These are phyloP conservation scores for Eonycteris spelaea DNA, from an alignment of 2,113 vertebrate species.

Conservation along the genomic window DNA sequence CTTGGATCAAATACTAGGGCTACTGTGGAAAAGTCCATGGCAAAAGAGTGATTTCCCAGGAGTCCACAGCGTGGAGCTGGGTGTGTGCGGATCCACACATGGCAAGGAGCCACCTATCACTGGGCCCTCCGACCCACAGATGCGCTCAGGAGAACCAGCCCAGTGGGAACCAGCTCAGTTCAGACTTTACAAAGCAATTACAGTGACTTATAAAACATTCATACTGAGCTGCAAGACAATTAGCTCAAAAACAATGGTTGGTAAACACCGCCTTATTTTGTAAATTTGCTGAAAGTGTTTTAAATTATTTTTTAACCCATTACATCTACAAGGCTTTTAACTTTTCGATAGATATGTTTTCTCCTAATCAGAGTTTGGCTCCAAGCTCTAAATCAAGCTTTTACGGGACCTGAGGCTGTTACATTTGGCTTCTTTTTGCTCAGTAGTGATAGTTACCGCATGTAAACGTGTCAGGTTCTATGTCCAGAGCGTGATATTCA, in stretches of 20 bases:
- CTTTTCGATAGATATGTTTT: neutral
- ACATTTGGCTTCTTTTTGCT: neutral
- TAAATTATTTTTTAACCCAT: conserved; percentile 22
- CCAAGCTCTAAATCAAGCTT: neutral
- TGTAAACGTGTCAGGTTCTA: neutral
- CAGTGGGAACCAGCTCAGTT: neutral
- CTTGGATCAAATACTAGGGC: neutral
- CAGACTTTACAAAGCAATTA: conserved; percentile 4
- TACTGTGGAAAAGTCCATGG: neutral
- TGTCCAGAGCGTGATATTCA: accelerated
- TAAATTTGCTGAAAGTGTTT: conserved; percentile 11
- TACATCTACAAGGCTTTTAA: neutral
- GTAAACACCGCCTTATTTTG: neutral
- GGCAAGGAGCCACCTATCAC: neutral
- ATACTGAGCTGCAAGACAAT: neutral
- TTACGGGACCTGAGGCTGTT: neutral
- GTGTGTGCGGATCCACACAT: neutral
- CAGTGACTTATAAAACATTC: conserved; percentile 40
- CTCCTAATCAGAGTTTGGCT: neutral
- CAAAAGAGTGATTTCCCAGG: neutral
- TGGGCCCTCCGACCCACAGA: neutral
- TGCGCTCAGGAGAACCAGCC: neutral
- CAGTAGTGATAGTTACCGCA: neutral
- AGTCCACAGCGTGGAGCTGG: neutral
- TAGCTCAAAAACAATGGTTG: neutral